These are phyloP conservation scores for Cariama cristata DNA, from an alignment of 2,113 vertebrate species.

Conservation along the genomic window DNA sequence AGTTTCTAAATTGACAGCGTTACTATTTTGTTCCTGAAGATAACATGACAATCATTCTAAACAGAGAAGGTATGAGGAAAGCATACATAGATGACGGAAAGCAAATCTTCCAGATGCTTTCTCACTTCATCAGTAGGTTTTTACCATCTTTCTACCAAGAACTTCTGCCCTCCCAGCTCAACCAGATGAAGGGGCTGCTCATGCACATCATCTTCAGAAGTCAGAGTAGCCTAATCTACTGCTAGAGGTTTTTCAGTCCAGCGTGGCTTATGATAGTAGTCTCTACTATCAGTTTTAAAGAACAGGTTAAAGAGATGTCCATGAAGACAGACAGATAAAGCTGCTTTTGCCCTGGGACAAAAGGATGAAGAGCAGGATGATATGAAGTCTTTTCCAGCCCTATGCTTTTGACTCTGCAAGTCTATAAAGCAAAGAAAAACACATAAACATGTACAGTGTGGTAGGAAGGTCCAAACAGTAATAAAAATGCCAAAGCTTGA, in stretches of 20 bases:
- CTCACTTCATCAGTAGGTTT: neutral
- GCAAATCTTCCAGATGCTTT: neutral
- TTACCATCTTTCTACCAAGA: neutral
- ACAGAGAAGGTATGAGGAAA: neutral
- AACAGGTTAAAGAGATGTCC: neutral
- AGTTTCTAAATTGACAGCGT: neutral
- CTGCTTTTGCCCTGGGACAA: neutral
- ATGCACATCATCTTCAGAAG: neutral
- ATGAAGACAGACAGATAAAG: neutral
- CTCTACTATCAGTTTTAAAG: neutral
- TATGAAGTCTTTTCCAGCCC: neutral
- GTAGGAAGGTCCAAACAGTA: neutral
- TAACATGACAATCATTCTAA: neutral
- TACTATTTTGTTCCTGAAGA: neutral
- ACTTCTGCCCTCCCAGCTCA: neutral
- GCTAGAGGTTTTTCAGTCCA: neutral
- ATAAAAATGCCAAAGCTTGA: neutral
- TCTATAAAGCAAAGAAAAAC: neutral
- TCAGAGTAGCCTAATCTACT: neutral
- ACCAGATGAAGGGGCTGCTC: neutral
- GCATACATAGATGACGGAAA: neutral
- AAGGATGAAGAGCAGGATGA: neutral
- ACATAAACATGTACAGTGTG: neutral
- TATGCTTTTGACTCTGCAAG: neutral
- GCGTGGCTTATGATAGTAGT: neutral